Conservation (phyloP, 2,113 vertebrate species). For the Regulus satrapa region DNA sequence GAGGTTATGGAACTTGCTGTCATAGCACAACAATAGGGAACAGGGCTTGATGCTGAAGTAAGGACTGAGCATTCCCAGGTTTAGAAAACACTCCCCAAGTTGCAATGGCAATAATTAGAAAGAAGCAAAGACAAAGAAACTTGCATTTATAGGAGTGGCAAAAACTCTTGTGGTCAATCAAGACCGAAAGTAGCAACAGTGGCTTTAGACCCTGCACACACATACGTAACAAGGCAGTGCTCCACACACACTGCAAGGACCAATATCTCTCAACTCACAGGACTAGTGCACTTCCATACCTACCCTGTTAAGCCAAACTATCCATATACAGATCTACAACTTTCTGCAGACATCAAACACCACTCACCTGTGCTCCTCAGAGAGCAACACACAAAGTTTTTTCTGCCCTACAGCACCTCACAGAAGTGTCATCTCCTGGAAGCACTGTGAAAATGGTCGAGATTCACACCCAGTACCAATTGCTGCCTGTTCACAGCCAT, state of each 20-base stretch:
- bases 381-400: neutral
- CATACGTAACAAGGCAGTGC: neutral
- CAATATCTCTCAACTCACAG: neutral
- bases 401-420: neutral
- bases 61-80: neutral
- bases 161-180: neutral
- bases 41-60: neutral
- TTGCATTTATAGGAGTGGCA: neutral
- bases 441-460: neutral
- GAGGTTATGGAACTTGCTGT: neutral
- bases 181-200: neutral
- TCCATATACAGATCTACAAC: neutral
- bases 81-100: neutral
- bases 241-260: neutral
- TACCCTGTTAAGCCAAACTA: neutral
- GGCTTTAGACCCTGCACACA: neutral
- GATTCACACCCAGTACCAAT: neutral
- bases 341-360: neutral
- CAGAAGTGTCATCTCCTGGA: neutral
- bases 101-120: neutral
- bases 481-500: neutral
- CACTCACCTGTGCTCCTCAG: neutral
- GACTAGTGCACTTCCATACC: neutral
- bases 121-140: neutral
- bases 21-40: neutral